A percentile compares a stretch with the other conserved stretches of the same genome.
These are phyloP conservation scores for Archocentrus centrarchus DNA, from an alignment of 2,113 vertebrate genomes.

Conservation along the genomic window DNA sequence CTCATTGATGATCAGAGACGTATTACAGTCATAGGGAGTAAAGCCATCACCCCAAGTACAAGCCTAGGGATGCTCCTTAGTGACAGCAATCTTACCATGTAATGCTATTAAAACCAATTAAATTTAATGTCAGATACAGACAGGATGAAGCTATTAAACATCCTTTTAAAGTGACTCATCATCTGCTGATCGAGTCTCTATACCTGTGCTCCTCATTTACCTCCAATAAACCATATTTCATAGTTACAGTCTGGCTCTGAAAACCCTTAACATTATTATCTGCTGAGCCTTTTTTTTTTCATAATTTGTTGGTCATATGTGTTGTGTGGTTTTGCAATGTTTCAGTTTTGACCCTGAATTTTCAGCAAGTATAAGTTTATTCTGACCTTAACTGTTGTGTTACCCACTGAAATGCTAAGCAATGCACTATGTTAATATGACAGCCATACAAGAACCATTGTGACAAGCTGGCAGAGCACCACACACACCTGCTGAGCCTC, in stretches of 20 bases:
- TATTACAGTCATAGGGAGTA: background rate
- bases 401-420: background rate
- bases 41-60: background rate
- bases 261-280: constrained; percentile 6
- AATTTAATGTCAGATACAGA: background rate
- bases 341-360: background rate
- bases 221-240: background rate
- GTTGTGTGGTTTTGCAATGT: background rate
- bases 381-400: background rate
- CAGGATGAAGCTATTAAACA: background rate
- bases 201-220: background rate
- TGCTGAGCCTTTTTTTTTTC: fast-evolving
- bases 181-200: background rate
- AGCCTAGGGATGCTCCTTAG: background rate
- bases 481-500: constrained; percentile 86
- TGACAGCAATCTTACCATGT: background rate
- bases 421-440: background rate
- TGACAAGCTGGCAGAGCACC: background rate
- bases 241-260: background rate
- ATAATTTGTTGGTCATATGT: background rate
- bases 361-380: background rate
- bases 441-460: background rate
- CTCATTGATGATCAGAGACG: background rate
- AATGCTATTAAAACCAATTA: constrained; percentile 1
- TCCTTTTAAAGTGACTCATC: background rate